Evolutionary conservation across 2,113 vertebrate genomes (phyloP).

Genomic region (Eudyptes chrysolophus): DNA sequence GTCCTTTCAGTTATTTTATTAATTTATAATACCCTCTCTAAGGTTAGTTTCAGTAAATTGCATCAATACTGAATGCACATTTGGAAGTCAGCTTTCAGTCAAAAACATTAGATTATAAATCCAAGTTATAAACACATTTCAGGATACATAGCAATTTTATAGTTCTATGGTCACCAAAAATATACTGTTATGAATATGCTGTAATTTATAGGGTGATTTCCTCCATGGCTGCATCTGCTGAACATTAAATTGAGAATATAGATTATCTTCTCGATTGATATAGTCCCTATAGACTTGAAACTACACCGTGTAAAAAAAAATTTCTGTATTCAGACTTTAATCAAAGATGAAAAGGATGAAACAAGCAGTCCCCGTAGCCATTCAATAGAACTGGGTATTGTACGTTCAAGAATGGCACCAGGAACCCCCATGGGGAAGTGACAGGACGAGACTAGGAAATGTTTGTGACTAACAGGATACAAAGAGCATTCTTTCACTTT

Average conservation of each 20-base stretch:
- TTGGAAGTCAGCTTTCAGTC: background rate
- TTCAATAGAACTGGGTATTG: constrained; percentile 12
- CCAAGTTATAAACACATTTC: background rate
- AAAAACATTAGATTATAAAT: background rate
- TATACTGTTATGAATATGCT: background rate
- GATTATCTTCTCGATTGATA: background rate
- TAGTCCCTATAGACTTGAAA: background rate
- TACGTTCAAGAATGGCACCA: constrained; percentile 18
- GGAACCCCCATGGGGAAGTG: constrained; percentile 35
- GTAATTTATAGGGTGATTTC: background rate
- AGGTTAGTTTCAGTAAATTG: background rate
- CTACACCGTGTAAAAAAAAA: background rate
- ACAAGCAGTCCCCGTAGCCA: background rate
- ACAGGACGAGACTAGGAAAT: constrained; percentile 23
- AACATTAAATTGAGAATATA: background rate
- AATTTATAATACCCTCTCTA: background rate
- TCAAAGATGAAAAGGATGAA: constrained; percentile 49
- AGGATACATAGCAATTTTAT: background rate
- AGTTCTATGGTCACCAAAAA: background rate
- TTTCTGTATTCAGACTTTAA: constrained; percentile 39
- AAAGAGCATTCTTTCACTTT: constrained; percentile 63
- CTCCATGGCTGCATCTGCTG: background rate
- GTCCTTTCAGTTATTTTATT: background rate
- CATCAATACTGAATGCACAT: background rate
- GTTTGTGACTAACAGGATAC: constrained; percentile 55